Percentiles rank a stretch among this genome's conserved stretches.
Evolutionary conservation across 2,113 vertebrate genomes (phyloP).

Genomic region (Etheostoma spectabile): DNA sequence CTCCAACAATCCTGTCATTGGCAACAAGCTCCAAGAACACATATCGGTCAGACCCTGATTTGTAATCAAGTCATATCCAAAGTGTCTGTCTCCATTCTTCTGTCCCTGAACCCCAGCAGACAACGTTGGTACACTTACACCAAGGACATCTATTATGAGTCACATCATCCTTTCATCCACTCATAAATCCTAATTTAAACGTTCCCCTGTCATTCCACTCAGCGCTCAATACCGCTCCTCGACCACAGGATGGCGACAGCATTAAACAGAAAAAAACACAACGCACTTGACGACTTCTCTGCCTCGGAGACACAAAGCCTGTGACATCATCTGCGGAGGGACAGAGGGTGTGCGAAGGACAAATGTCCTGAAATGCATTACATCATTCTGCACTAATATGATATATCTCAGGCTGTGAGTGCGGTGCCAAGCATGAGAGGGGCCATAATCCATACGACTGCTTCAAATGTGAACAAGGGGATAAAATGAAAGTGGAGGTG

Average conservation of each 20-base stretch:
- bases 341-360: conserved; percentile 82
- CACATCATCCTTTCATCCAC: conserved; percentile 45
- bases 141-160: conserved; percentile 65
- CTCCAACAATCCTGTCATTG: conserved; percentile 1
- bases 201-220: background rate
- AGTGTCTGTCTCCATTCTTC: conserved; percentile 45
- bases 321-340: conserved; percentile 77
- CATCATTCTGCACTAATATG: conserved; percentile 80
- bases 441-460: conserved; percentile 70
- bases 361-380: conserved; percentile 79
- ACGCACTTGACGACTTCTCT: conserved; percentile 36
- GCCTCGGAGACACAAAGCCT: conserved; percentile 61
- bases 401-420: conserved; percentile 69
- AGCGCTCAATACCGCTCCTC: background rate
- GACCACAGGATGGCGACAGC: conserved; percentile 67
- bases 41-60: conserved; percentile 40
- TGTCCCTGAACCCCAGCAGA: conserved; percentile 54
- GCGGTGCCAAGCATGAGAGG: conserved; percentile 68
- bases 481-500: conserved; percentile 62
- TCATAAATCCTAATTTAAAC: conserved; percentile 51
- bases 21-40: background rate
- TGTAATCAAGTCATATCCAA: conserved; percentile 49
- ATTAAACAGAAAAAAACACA: background rate
- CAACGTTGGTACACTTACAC: conserved; percentile 34
- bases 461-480: conserved; percentile 68